Evolutionary conservation across 2,113 vertebrate genomes (phyloP).

Genomic region (Spheniscus mendiculus): DNA sequence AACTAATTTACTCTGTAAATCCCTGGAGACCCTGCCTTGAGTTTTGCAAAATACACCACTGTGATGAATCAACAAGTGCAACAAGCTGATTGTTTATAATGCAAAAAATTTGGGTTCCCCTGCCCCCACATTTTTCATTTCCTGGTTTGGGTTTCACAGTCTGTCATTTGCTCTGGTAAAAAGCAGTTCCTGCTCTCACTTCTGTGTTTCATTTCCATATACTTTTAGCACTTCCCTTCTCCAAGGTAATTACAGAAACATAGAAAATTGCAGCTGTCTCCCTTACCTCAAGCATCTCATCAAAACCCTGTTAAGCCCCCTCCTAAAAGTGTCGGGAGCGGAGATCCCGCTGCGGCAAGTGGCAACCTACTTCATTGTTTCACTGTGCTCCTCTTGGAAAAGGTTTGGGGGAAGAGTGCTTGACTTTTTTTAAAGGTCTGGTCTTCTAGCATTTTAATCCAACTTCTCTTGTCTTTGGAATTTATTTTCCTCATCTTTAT

Average conservation of each 20-base stretch:
- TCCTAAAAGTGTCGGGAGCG: neutral
- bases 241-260: neutral
- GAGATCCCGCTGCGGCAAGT: neutral
- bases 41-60: neutral
- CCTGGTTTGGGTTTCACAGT: neutral
- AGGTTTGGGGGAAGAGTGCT: neutral
- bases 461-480: neutral
- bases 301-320: neutral
- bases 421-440: neutral
- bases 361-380: neutral
- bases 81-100: neutral
- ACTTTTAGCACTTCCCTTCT: neutral
- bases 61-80: neutral
- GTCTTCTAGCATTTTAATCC: neutral
- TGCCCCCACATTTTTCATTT: neutral
- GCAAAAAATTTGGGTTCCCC: neutral
- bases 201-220: neutral
- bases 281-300: neutral
- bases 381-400: neutral
- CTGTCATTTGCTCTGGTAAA: neutral
- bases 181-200: neutral
- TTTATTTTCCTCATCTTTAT: neutral
- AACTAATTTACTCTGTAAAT: neutral
- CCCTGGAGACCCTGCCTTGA: neutral
- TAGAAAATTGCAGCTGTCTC: neutral